Evolutionary conservation across 2,888 invertebrate species (phyloP), one percentile per base, ranked within the genome.

Genomic region (Pandemis corylana): DNA sequence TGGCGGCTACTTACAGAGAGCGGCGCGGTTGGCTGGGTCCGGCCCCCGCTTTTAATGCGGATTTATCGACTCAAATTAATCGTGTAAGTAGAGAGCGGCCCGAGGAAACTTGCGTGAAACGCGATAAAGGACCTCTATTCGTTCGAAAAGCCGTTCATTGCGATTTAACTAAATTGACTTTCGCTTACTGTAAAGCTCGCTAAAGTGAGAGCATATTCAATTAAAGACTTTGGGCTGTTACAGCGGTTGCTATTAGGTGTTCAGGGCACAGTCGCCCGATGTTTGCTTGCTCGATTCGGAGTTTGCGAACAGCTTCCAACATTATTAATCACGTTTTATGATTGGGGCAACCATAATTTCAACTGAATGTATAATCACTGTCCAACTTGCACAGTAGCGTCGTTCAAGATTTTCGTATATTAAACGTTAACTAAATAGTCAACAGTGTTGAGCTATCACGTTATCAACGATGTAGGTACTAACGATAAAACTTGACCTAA

Each of bases 1-100:
- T 90, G 83, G 84, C 84, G 83, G 87, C 87, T 90, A 90, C 90
- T 90, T 89, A 89, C 87, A 89, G 82, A 85, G 85, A 86, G 84
- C 87, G 86, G 86, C 88, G 90, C 90, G 92, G 90, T 91, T 83
- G 89, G 87, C 86, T 89, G 90, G 89, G 87, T 89, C 84, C 87
- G 87, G 87, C 86, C 87, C 76, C 85, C 88, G 89, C 90, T 90
- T 93, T 93, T 94, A 93, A 93, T 94, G 87, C 88, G 91, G 93
- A 93, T 93, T 93, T 94, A 94, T 93, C 88, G 93, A 90, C 91
- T 93, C 91, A 94, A 94, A 94, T 94, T 93, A 93, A 94, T 93
- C 93, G 93, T 92, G 90, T 91, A 91, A 93, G 92, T 90, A 90
- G 90, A 89, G 89, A 90, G 85, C 85, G 82, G 86, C 85, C 85